A percentile compares a stretch with the other conserved stretches of the same genome.
Evolutionary conservation across 2,113 vertebrate species (phyloP).

Genomic region (Antennarius striatus): DNA sequence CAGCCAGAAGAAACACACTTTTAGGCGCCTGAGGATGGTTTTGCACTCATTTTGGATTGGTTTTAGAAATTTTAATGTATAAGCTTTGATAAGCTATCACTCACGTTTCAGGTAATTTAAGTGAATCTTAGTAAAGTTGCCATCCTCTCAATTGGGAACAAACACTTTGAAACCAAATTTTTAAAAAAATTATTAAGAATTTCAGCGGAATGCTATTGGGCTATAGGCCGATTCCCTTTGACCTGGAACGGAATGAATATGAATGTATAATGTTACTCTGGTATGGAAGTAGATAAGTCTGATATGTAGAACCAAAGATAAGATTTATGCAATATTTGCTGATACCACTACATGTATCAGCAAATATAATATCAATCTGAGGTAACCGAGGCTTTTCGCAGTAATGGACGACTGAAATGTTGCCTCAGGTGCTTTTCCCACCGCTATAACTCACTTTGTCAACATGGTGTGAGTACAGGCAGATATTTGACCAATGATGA

Average conservation of each 20-base stretch:
- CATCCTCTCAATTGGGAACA: not conserved
- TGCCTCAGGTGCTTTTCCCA: not conserved
- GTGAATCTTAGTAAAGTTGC: not conserved
- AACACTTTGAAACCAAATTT: not conserved
- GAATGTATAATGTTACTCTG: not conserved
- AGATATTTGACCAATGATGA: not conserved
- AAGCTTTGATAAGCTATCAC: too few relatives aligned
- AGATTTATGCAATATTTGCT: slow-evolving; percentile 14
- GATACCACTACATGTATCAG: not conserved
- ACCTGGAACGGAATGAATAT: not conserved
- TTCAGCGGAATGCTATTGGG: not conserved
- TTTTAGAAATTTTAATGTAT: too few relatives aligned
- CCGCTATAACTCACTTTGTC: not conserved
- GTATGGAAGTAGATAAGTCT: not conserved
- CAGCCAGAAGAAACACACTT: too few relatives aligned
- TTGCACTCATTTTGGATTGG: too few relatives aligned
- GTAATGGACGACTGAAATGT: not conserved
- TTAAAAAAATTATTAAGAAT: not conserved
- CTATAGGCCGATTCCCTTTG: not conserved
- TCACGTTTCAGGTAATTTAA: not conserved
- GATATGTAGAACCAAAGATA: not conserved
- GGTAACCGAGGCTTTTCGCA: not conserved
- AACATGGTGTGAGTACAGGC: not conserved
- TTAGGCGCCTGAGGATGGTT: too few relatives aligned
- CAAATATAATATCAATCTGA: not conserved